A percentile compares a stretch with the other conserved stretches of the same genome.
phyloP scores from a whole-genome alignment of 1,140 invertebrate genomes.

The Brachystomella parvula region DNA sequence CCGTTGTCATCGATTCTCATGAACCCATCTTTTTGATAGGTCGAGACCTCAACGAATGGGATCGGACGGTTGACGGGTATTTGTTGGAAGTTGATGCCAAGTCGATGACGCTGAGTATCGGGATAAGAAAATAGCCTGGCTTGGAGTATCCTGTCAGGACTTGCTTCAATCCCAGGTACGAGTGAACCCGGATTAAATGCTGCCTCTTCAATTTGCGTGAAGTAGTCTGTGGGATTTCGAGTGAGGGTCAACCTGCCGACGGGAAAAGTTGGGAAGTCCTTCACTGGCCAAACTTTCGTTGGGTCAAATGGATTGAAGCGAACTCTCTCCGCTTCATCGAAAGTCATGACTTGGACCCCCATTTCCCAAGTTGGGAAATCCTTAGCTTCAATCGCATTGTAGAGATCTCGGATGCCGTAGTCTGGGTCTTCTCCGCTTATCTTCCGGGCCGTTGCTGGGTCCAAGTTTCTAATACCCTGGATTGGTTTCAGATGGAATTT shows the following conservation, averaged over 20 bases:
- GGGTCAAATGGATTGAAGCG: conserved; percentile 63
- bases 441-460: conserved; percentile 45
- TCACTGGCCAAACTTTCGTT: conserved; percentile 71
- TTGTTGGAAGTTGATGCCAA: conserved; percentile 86
- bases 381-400: conserved; percentile 59
- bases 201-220: conserved; percentile 87
- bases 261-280: conserved; percentile 77
- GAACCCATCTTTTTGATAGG: conserved; percentile 83
- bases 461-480: conserved; percentile 52
- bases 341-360: conserved; percentile 46
- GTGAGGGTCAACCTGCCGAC: conserved; percentile 85
- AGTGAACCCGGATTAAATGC: conserved; percentile 52
- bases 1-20: conserved; percentile 55
- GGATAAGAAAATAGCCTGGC: conserved; percentile 87
- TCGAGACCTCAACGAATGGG: conserved; percentile 46
- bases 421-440: conserved; percentile 56
- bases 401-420: conserved; percentile 61
- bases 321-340: conserved; percentile 40
- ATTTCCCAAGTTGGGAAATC: conserved; percentile 62
- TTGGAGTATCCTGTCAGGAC: conserved; percentile 55
- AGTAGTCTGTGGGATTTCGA: conserved; percentile 83
- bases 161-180: conserved; percentile 49
- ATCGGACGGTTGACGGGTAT: conserved; percentile 90
- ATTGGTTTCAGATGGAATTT: conserved; percentile 52
- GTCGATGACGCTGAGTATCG: conserved; percentile 86